Evolutionary conservation across 2,797 vertebrate species (phyloP), one percentile per base, ranked within the genome.

Genomic region (Delichon dasypus): DNA sequence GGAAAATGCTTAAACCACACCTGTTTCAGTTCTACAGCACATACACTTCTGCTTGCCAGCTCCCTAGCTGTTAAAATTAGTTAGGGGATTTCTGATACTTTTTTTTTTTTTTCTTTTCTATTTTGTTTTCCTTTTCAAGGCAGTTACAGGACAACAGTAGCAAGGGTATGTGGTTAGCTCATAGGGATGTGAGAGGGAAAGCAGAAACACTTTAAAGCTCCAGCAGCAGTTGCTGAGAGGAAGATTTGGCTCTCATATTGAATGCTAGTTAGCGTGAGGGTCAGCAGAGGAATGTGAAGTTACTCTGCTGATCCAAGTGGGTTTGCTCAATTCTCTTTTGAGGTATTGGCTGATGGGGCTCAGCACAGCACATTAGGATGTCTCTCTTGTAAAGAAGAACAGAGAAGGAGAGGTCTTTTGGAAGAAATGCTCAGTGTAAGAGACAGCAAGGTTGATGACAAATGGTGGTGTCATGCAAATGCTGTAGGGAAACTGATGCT

Each of bases 21-120:
- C 87, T 65, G 71, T 94, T 93, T 85, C 82, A 1, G 47, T 94
- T 92, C 79, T 92, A 75, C 27, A 86, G 64, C 40, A 55, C 82
- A 87, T 38, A 82, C 19, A 81, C 74, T 95, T 97, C 93, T 97
- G 90, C 88, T 97, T 71, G 77, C 80, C 90, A 61, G 58, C 84
- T 95, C 85, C 50, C 86, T 62, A 83, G 90, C 64, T 95, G 95
- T 96, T 96, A 97, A 94, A 96, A 97, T 97, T 97, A 97, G 95
- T 95, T 73, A 75, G 92, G 96, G 96, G 90, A 94, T 95, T 97
- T 98, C 90, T 94, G 86, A 88, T 75, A 30, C 19, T 42, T 48
- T 92, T 91, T 93, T 82, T 93, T 82, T 38, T 45, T 61, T 40
- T 57, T 20, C 5, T 77, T 50, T 77, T 40, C 4, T 68, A 15